phyloP scores from a whole-genome alignment of 2,797 vertebrate genomes.

The Poliocrania exsul region DNA sequence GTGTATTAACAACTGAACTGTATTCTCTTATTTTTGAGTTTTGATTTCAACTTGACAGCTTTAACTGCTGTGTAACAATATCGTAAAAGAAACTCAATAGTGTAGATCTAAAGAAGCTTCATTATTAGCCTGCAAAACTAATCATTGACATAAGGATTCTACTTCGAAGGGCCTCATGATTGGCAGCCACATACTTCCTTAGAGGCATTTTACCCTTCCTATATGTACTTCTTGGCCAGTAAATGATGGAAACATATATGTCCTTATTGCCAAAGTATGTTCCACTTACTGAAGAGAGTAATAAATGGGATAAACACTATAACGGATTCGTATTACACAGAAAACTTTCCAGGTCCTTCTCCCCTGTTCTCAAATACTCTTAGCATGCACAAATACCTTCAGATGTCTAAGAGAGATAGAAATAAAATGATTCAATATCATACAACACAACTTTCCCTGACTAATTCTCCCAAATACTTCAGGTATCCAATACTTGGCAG shows the following conservation, averaged over 20 bases:
- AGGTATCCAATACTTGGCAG: background rate
- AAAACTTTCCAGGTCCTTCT: constrained; percentile 35
- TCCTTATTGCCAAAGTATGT: constrained; percentile 63
- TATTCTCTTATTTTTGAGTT: constrained; percentile 4
- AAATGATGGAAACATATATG: constrained; percentile 63
- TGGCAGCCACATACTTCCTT: constrained; percentile 38
- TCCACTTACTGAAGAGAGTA: constrained; percentile 66
- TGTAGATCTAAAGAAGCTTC: background rate
- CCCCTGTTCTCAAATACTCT: background rate
- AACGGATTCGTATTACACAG: constrained; percentile 36
- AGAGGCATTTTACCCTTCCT: constrained; percentile 56
- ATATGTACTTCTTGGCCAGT: constrained; percentile 67
- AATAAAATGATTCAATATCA: background rate
- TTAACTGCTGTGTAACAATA: background rate
- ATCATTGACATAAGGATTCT: constrained; percentile 7
- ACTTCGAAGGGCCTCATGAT: constrained; percentile 54
- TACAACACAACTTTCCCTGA: background rate
- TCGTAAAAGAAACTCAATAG: background rate
- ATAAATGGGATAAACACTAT: constrained; percentile 57
- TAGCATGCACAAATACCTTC: background rate
- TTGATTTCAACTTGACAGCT: background rate
- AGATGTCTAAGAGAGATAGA: background rate
- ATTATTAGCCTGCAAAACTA: constrained; percentile 46
- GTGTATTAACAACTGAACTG: background rate
- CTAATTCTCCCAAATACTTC: background rate